Evolutionary conservation across 1,140 invertebrate species (phyloP).

Genomic region (Philopotamus ludificatus): DNA sequence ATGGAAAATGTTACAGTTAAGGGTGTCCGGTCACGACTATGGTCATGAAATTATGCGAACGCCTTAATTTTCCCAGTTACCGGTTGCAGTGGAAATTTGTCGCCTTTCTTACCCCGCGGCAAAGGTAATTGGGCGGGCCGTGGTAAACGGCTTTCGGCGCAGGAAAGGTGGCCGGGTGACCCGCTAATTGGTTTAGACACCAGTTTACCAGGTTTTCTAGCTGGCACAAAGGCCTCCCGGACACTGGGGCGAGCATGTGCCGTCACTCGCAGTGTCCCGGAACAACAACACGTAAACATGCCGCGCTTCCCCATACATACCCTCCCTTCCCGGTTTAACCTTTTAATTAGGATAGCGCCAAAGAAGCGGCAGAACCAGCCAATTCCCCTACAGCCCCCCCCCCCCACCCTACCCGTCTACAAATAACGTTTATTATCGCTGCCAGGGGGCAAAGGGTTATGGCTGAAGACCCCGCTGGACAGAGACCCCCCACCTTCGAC

Average conservation of each 20-base stretch:
- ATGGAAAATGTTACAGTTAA: too few species aligned
- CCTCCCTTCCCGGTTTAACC: slow-evolving; percentile 21
- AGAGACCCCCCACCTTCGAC: too few species aligned
- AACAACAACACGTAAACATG: slow-evolving; percentile 19
- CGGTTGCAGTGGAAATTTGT: too few species aligned
- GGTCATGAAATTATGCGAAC: too few species aligned
- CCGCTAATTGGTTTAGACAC: slow-evolving; percentile 26
- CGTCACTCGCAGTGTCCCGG: slow-evolving; percentile 27
- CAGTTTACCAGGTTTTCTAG: slow-evolving; percentile 27
- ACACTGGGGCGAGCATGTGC: slow-evolving; percentile 11
- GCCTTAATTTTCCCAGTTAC: too few species aligned
- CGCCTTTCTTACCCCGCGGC: slow-evolving; percentile 2
- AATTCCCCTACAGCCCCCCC: background rate
- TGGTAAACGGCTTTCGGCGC: background rate
- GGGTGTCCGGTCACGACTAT: too few species aligned
- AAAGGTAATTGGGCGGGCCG: slow-evolving; percentile 15
- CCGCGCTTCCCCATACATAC: background rate
- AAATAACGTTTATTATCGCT: slow-evolving; percentile 30
- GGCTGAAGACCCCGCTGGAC: too few species aligned
- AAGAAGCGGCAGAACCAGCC: slow-evolving; percentile 10
- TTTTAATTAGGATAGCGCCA: slow-evolving; percentile 34
- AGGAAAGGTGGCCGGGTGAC: slow-evolving; percentile 6
- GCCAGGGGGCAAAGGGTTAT: background rate
- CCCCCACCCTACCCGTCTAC: too few species aligned
- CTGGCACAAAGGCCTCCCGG: slow-evolving; percentile 36